Conservation (phyloP, 2,888 invertebrate genomes). For the Phengaris arion region DNA sequence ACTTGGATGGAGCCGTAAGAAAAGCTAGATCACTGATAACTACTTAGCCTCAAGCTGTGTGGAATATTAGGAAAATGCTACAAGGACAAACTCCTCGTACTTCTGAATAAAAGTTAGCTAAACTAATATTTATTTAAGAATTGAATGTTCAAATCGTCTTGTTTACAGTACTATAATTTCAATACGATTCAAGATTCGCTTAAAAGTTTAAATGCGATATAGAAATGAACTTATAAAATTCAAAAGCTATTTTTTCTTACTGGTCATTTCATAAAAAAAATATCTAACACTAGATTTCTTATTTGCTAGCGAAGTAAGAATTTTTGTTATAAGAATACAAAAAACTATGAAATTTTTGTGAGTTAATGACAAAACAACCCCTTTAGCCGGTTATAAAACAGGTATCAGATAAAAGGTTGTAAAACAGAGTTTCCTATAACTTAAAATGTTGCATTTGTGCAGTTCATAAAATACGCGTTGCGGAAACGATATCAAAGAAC, state of each 20-base stretch:
- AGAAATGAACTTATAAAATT: no score
- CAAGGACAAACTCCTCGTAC: not conserved
- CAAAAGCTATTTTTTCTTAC: not conserved
- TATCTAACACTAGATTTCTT: no score
- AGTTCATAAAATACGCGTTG: constrained; percentile 41
- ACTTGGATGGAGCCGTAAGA: no score
- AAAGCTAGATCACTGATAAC: no score
- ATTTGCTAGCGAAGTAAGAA: no score
- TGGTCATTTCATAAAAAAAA: not conserved
- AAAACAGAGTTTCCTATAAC: constrained; percentile 18
- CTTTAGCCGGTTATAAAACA: not conserved
- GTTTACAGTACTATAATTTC: not conserved
- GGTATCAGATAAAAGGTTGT: constrained; percentile 11
- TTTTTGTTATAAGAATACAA: no score
- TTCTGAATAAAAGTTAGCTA: not conserved
- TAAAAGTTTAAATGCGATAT: not conserved
- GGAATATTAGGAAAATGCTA: no score
- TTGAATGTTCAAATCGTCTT: not conserved
- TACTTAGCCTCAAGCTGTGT: no score
- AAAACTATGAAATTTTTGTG: not conserved
- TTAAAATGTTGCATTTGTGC: constrained; percentile 40
- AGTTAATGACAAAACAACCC: not conserved
- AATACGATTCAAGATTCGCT: not conserved
- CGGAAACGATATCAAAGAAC: constrained; percentile 38
- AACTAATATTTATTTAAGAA: constrained; percentile 9